Evolutionary conservation across 2,888 invertebrate genomes (phyloP).

Genomic region (Noctua fimbriata): DNA sequence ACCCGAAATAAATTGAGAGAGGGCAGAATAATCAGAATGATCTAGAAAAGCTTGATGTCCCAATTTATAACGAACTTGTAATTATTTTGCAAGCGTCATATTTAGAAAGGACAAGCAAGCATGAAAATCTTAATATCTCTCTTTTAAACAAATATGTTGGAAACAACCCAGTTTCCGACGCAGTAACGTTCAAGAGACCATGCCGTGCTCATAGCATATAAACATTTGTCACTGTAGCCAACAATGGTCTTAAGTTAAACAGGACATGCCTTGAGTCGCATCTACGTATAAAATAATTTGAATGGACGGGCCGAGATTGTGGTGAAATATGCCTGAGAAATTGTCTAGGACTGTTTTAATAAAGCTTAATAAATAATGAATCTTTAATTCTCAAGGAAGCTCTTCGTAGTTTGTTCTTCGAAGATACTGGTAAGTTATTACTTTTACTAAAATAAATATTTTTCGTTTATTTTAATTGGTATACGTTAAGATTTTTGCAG

Average conservation of each 20-base stretch:
- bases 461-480: not conserved
- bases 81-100: too few species aligned
- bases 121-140: not conserved
- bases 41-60: too few species aligned
- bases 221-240: conserved; percentile 71
- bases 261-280: conserved; percentile 59
- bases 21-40: too few species aligned
- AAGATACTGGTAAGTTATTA: not conserved
- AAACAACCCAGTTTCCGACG: conserved; percentile 19
- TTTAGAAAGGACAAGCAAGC: too few species aligned
- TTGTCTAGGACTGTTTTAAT: not conserved
- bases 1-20: too few species aligned
- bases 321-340: conserved; percentile 33
- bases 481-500: not conserved
- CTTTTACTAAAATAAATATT: not conserved
- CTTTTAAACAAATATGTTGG: not conserved
- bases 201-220: conserved; percentile 71
- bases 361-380: not conserved
- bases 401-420: not conserved
- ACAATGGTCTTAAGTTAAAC: conserved; percentile 69
- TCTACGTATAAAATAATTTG: conserved; percentile 56
- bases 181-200: conserved; percentile 23
- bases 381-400: not conserved
- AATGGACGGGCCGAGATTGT: conserved; percentile 34
- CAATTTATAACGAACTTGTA: not conserved